Evolutionary conservation across 2,888 invertebrate genomes (phyloP), one percentile per base, ranked within the genome.

Genomic region (Acanthosoma haemorrhoidale): DNA sequence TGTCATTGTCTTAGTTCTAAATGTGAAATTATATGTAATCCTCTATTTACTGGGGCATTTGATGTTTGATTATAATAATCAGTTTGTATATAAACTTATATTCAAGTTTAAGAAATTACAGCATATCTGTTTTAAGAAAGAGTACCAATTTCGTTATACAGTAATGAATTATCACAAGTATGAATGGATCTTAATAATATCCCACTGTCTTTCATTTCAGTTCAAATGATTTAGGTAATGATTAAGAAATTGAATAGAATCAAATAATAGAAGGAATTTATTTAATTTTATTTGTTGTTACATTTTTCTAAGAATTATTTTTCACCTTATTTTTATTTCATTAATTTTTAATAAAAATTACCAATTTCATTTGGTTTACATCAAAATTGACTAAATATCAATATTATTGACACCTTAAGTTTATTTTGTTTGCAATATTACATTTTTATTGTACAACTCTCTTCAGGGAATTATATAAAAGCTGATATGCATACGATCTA

Each of bases 21-120:
- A 25, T n/a, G n/a, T 51, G 51, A 51, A 51, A 51, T 51, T 51
- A 51, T 51, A 51, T 51, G 29, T 51, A 57, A 67, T 38, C 67
- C 67, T 67, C 67, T 67, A 67, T 67, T 61, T 70, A 63, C 51
- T 63, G 70, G 64, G 70, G 70, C 21, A 43, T 38, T 51, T 57
- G 51, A 63, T 70, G 51, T 69, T 70, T 70, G 70, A 70, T 70
- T 70, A 70, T 70, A 70, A 64, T 70, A 70, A 70, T 70, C 70
- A 70, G 34, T 63, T 57, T 70, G 70, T 70, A 70, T 31, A 70
- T 70, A 70, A 38, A 64, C 41, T 70, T 63, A 34, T 67, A 67
- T 51, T 57, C 31, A 43, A 67, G 57, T 18, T 70, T 51, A 25
- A 43, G 36, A 57, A 69, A 41, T 29, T 60, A 38, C 41, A 31